Base-by-base conservation (phyloP, 2,888 invertebrate genomes). In the Synergus umbraculus region DNA sequence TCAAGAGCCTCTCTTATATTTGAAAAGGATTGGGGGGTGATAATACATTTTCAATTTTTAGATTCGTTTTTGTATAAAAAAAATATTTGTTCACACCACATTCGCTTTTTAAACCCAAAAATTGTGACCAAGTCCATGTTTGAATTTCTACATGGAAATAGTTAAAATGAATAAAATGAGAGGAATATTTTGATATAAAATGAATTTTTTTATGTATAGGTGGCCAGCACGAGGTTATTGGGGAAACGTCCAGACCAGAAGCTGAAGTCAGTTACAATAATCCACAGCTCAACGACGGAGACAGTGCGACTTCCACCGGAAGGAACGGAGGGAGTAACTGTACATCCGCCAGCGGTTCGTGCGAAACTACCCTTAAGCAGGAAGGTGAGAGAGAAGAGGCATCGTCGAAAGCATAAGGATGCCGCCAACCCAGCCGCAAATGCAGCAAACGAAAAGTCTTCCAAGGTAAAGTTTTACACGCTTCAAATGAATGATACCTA, bases 201-300 rank as follows among this genome's bases (percentile, higher is more conserved):
- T 18, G 44, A 9, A 78, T 41, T 73, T 60, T 64, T 41, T 46
- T 78, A 29, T 63, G 29, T 83, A 44, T 93, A 97, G 97, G 94
- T 96, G 89, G 94, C 96, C 90, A 96, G 96, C 93, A 96, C 96
- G 87, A 95, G 96, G 88, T 94, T 96, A 89, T 94, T 97, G 89
- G 96, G 97, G 89, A 97, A 97, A 88, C 94, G 95, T 84, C 95
- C 95, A 84, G 96, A 96, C 92, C 94, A 95, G 92, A 97, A 97
- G 93, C 94, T 97, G 88, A 97, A 97, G 92, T 96, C 96, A 29
- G 95, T 97, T 86, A 97, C 97, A 87, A 97, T 97, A 92, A 96
- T 97, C 90, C 97, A 97, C 94, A 97, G 96, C 91, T 96, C 97
- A 86, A 96, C 97, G 80, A 97, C 97, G 81, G 97, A 97, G 93